These are phyloP conservation scores for Speoplatyrhinus poulsoni DNA, from an alignment of 2,113 vertebrate genomes.

Conservation along the genomic window DNA sequence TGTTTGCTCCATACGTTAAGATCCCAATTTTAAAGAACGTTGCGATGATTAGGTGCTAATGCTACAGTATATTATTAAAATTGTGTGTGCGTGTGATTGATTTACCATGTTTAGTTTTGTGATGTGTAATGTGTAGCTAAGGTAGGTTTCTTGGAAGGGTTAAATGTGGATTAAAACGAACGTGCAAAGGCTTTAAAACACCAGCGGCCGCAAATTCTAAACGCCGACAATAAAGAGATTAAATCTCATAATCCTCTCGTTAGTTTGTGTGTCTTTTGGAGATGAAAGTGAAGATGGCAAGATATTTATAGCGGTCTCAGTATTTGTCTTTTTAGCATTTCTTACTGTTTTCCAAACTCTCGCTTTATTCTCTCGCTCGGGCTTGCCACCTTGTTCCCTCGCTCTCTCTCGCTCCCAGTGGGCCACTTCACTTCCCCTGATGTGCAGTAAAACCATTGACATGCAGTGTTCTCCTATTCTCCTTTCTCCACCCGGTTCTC, in stretches of 20 bases:
- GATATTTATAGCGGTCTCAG: neutral
- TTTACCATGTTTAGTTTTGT: slow-evolving; percentile 5
- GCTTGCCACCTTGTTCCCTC: neutral
- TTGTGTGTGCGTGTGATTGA: slow-evolving; percentile 20
- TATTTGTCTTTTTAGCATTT: neutral
- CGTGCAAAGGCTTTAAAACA: no score
- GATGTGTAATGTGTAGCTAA: no score
- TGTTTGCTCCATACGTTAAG: slow-evolving; percentile 35
- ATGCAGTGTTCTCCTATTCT: slow-evolving; percentile 20
- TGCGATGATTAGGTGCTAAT: slow-evolving; percentile 1
- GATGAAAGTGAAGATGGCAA: neutral
- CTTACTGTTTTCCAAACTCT: neutral
- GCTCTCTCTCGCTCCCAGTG: slow-evolving; percentile 5
- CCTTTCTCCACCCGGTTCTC: slow-evolving; percentile 22
- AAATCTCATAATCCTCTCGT: neutral
- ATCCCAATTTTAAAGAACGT: slow-evolving; percentile 23
- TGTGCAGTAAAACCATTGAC: slow-evolving; percentile 19
- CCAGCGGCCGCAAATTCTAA: neutral
- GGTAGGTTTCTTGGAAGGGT: no score
- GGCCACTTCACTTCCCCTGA: slow-evolving; percentile 11
- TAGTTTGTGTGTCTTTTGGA: neutral
- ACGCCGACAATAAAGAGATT: neutral
- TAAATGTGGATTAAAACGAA: no score
- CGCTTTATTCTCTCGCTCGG: neutral
- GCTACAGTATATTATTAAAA: no score